phyloP scores from a whole-genome alignment of 2,113 vertebrate genomes.

The Nettapus auritus region DNA sequence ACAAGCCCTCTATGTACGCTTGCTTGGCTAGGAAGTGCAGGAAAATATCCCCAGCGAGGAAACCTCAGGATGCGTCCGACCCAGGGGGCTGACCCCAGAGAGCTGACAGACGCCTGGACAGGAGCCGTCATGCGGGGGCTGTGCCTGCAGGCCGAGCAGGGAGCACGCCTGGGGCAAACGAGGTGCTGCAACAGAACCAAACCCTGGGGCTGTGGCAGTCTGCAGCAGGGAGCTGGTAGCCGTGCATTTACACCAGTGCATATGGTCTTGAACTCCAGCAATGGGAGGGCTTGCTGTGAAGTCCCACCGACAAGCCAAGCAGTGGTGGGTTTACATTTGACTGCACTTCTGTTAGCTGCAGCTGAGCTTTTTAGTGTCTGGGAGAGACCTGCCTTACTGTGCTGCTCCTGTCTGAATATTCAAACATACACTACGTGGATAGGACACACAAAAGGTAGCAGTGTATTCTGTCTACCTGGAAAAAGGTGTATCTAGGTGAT shows the following conservation, averaged over 20 bases:
- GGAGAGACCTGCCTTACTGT: neutral
- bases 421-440: neutral
- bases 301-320: neutral
- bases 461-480: neutral
- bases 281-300: neutral
- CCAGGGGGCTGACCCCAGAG: accelerated
- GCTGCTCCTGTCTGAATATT: neutral
- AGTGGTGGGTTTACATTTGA: neutral
- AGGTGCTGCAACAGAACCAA: neutral
- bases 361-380: neutral
- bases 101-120: neutral
- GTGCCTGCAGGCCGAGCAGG: accelerated
- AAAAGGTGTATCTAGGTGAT: neutral
- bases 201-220: neutral
- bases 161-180: neutral
- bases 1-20: accelerated
- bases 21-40: neutral
- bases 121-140: neutral
- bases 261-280: neutral
- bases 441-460: neutral
- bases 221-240: neutral
- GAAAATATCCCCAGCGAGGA: accelerated
- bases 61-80: neutral
- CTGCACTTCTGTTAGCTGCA: neutral
- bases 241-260: neutral